Evolutionary conservation across 2,888 invertebrate genomes (phyloP).

Genomic region (Cryptops parisi): DNA sequence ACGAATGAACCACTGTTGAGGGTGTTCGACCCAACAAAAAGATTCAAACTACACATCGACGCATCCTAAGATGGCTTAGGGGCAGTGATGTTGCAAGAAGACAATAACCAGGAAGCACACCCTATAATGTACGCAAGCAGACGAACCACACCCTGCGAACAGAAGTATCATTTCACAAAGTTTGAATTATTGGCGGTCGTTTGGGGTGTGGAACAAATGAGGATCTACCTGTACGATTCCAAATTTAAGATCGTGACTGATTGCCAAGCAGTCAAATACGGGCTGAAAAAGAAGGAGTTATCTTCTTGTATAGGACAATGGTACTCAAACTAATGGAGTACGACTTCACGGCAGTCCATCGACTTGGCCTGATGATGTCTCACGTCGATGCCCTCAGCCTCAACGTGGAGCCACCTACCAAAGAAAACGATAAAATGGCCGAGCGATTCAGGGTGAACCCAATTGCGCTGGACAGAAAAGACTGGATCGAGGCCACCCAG

Average conservation of each 20-base stretch:
- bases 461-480: neutral
- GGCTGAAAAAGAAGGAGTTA: neutral
- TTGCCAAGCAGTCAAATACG: neutral
- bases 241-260: slow-evolving; percentile 12
- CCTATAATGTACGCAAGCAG: slow-evolving; percentile 10
- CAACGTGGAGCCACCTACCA: neutral
- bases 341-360: neutral
- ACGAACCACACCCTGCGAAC: slow-evolving; percentile 3
- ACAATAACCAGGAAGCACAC: neutral
- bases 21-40: no score
- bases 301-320: neutral
- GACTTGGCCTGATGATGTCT: neutral
- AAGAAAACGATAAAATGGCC: neutral
- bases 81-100: neutral
- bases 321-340: neutral
- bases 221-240: neutral
- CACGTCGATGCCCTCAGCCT: neutral
- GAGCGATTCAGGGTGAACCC: neutral
- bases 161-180: slow-evolving; percentile 9
- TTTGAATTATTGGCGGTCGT: slow-evolving; percentile 12
- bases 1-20: no score
- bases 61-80: no score
- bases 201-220: slow-evolving; percentile 13
- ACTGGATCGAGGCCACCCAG: neutral
- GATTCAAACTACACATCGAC: no score